phyloP scores from a whole-genome alignment of 64 coral and sea anemone genomes.

The Orbicella faveolata region DNA sequence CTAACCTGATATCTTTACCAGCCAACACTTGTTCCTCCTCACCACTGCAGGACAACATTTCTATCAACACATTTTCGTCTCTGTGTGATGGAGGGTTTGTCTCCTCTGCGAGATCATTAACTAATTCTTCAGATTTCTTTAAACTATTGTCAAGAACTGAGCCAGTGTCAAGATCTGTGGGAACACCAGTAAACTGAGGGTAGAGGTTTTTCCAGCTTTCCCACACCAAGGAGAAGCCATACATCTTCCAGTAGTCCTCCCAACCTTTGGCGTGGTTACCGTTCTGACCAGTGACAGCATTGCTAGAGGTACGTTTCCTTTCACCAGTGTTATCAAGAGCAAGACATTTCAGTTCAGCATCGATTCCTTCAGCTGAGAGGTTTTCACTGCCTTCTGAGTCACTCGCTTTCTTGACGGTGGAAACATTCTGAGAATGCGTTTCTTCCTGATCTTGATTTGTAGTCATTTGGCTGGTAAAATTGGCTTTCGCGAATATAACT shows the following conservation, averaged over 20 bases:
- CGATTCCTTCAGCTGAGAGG: background rate
- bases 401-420: background rate
- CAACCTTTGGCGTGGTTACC: slow-evolving; percentile 33
- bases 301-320: background rate
- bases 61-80: background rate
- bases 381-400: background rate
- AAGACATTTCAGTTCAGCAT: background rate
- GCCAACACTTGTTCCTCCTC: background rate
- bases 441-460: background rate
- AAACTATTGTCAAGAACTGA: background rate
- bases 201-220: slow-evolving; percentile 72
- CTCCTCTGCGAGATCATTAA: background rate
- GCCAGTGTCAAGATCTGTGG: background rate
- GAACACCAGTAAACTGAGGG: slow-evolving; percentile 11
- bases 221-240: slow-evolving; percentile 86
- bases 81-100: background rate
- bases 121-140: background rate
- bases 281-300: background rate
- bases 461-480: background rate
- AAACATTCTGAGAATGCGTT: background rate
- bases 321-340: background rate
- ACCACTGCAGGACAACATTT: background rate
- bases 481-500: background rate
- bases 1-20: background rate
- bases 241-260: slow-evolving; percentile 84